Percentiles rank a stretch among this genome's conserved stretches.
phyloP scores from a whole-genome alignment of 2,797 vertebrate species.

The Centroberyx gerrardi region DNA sequence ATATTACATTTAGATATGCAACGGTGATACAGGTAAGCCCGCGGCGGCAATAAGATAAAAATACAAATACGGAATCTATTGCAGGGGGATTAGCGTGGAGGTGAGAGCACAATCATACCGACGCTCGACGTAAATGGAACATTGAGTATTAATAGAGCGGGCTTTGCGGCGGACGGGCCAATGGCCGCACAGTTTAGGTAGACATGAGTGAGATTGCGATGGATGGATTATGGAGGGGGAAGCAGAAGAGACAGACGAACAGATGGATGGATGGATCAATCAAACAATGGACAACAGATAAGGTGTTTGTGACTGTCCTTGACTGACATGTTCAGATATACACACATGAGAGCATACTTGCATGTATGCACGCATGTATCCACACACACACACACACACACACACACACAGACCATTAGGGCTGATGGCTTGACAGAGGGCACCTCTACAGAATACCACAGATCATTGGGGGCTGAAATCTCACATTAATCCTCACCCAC shows the following conservation, averaged over 20 bases:
- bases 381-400: slow-evolving; percentile 1
- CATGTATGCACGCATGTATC: neutral
- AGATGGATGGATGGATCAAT: neutral
- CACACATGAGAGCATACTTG: neutral
- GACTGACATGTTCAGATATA: slow-evolving; percentile 1
- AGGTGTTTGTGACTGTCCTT: neutral
- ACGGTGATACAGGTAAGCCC: slow-evolving; percentile 31
- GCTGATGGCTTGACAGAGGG: slow-evolving; percentile 46
- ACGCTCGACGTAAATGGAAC: neutral
- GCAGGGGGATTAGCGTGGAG: slow-evolving; percentile 42
- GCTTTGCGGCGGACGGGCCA: neutral
- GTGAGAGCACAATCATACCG: neutral
- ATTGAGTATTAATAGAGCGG: neutral
- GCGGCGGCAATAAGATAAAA: slow-evolving; percentile 30
- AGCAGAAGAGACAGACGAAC: neutral
- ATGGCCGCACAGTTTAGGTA: slow-evolving; percentile 1
- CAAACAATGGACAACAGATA: neutral
- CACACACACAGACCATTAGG: slow-evolving; percentile 27
- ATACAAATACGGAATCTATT: slow-evolving; percentile 31
- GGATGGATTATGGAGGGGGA: neutral
- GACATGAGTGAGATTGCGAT: slow-evolving; percentile 29
- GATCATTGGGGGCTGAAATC: slow-evolving; percentile 66
- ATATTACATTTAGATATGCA: slow-evolving; percentile 54
- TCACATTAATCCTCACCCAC: slow-evolving; percentile 74
- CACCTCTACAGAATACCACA: slow-evolving; percentile 39